Evolutionary conservation across 2,797 vertebrate species (phyloP), one percentile per base, ranked within the genome.

Genomic region (Limosa lapponica): DNA sequence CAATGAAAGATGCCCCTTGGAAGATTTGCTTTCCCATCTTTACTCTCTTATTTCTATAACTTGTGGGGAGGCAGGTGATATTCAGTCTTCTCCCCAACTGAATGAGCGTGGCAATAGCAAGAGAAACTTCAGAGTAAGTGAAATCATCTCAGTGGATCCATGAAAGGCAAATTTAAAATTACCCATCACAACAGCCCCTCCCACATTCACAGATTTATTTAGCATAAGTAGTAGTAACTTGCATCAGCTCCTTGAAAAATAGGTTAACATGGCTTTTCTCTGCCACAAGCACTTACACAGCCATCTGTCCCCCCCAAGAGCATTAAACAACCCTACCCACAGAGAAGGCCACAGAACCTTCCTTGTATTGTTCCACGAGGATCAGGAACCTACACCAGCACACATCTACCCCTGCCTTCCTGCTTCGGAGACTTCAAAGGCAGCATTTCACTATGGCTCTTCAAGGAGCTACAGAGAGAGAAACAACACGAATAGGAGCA

Each of bases 191-290:
- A 79, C 64, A 69, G 92, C 41, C 86, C 77, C 81, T 95, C 70
- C 96, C 91, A 90, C 89, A 87, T 44, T 62, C 58, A 83, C 58
- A 52, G 82, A 88, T 95, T 83, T 94, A 86, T 83, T 95, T 87
- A 93, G 48, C 43, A 23, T 23, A 32, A 92, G 66, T 83, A 93
- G 84, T 90, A 96, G 67, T 79, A 93, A 95, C 70, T 96, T 84
- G 55, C 74, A 95, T 86, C 67, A 86, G n/a, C 52, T 70, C 43
- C 51, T 67, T 62, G 80, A 93, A 94, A 94, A 93, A 86, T 69
- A 92, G 75, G 87, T 90, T 94, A 93, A 91, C 83, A 16, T 39
- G 88, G 52, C 51, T 93, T 75, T 95, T 78, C 75, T 74, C 72
- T 73, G 80, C 70, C 70, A 92, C 73, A 69, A 89, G 55, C 58